Evolutionary conservation across 1,140 invertebrate species (phyloP).

Genomic region (Camponotus floridanus): DNA sequence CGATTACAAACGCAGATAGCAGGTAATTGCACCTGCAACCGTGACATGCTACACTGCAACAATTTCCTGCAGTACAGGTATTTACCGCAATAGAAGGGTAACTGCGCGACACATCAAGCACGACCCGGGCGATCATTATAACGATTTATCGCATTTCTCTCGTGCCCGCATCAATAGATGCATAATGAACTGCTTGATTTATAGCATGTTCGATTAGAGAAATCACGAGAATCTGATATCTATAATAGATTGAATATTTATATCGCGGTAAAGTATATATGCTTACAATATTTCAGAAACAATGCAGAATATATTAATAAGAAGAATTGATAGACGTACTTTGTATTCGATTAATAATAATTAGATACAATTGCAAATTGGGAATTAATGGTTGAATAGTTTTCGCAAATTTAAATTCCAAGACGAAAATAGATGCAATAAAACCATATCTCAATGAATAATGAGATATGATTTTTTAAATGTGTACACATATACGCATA

Average conservation of each 20-base stretch:
- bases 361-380: not conserved
- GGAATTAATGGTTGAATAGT: not conserved
- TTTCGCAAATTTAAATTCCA: not conserved
- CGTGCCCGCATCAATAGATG: constrained; percentile 8
- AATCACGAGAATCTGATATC: constrained; percentile 26
- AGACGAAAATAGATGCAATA: not conserved
- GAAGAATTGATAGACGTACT: not conserved
- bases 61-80: constrained; percentile 69
- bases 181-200: constrained; percentile 27
- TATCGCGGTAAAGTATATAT: not conserved
- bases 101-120: constrained; percentile 38
- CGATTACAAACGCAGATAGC: constrained; percentile 72
- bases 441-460: not conserved
- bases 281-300: not conserved
- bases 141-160: constrained; percentile 61
- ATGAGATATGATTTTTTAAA: not conserved
- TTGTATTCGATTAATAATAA: not conserved
- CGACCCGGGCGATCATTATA: constrained; percentile 41
- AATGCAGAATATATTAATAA: not conserved
- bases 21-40: constrained; percentile 69
- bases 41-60: constrained; percentile 72
- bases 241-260: constrained; percentile 17
- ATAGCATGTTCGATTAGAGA: constrained; percentile 22
- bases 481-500: not conserved
- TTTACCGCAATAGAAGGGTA: constrained; percentile 63